Evolutionary conservation across 2,888 invertebrate genomes (phyloP).

Genomic region (Spialia ferax): DNA sequence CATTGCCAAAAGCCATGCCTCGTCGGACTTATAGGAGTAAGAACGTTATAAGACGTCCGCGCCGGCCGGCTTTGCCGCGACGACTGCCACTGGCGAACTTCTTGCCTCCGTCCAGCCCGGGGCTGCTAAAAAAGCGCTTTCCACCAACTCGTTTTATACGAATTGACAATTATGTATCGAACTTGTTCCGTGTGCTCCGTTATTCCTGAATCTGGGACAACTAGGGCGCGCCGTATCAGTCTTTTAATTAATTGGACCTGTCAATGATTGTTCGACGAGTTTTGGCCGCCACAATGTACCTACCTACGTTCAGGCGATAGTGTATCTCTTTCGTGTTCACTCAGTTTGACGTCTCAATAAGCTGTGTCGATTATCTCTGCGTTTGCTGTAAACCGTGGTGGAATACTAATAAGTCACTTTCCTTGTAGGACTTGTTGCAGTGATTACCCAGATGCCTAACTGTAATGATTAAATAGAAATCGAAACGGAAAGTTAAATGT

Average conservation of each 20-base stretch:
- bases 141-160: conserved; percentile 46
- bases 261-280: conserved; percentile 9
- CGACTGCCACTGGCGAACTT: conserved; percentile 56
- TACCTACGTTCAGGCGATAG: background rate
- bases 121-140: conserved; percentile 54
- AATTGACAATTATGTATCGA: conserved; percentile 53
- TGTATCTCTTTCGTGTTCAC: conserved; percentile 28
- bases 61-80: conserved; percentile 55
- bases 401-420: conserved; percentile 35
- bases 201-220: conserved; percentile 48
- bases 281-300: background rate
- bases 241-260: conserved; percentile 35
- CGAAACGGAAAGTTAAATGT: background rate
- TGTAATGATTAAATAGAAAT: conserved; percentile 8
- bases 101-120: conserved; percentile 44
- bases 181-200: conserved; percentile 52
- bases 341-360: conserved; percentile 26
- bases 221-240: conserved; percentile 33
- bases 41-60: conserved; percentile 44
- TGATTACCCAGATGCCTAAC: background rate
- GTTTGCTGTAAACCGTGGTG: conserved; percentile 18
- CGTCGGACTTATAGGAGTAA: background rate
- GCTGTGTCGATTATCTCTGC: conserved; percentile 29
- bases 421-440: conserved; percentile 21
- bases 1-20: conserved; percentile 10